Conservation (phyloP, 2,797 vertebrate species). For the Halcyon smyrnensis region DNA sequence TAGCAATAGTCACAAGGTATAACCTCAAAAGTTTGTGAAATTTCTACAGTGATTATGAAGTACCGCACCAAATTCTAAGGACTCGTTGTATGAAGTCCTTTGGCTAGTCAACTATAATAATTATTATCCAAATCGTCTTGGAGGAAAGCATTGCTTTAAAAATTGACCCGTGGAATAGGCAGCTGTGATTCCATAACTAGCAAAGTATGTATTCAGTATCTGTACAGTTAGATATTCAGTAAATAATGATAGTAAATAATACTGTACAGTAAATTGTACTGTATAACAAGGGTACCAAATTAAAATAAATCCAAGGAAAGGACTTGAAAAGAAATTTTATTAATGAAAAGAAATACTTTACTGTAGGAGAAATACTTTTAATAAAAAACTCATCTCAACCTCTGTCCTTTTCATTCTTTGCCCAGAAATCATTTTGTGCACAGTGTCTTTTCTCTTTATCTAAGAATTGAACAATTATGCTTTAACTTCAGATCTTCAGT, state of each 20-base stretch:
- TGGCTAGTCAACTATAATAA: not conserved
- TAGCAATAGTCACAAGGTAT: not conserved
- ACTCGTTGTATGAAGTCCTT: not conserved
- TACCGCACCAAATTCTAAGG: not conserved
- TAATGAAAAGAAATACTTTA: not conserved
- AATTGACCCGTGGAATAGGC: not conserved
- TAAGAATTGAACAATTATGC: not conserved
- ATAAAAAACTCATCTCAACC: not conserved
- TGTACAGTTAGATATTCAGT: not conserved
- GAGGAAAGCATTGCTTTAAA: not conserved
- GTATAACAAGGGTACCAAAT: not conserved
- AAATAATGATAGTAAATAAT: not conserved
- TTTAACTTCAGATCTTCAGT: not conserved
- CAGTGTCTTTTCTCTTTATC: not conserved
- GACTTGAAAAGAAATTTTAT: not conserved
- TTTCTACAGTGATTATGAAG: not conserved
- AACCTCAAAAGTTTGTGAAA: not conserved
- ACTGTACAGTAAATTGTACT: not conserved
- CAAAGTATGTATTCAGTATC: not conserved
- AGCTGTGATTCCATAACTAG: not conserved
- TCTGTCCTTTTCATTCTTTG: not conserved
- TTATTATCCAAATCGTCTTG: not conserved
- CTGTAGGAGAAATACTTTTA: not conserved
- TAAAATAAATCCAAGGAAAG: not conserved
- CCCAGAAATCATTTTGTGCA: not conserved